Conservation (phyloP, 2,797 vertebrate genomes). For the Pseudopleuronectes americanus region DNA sequence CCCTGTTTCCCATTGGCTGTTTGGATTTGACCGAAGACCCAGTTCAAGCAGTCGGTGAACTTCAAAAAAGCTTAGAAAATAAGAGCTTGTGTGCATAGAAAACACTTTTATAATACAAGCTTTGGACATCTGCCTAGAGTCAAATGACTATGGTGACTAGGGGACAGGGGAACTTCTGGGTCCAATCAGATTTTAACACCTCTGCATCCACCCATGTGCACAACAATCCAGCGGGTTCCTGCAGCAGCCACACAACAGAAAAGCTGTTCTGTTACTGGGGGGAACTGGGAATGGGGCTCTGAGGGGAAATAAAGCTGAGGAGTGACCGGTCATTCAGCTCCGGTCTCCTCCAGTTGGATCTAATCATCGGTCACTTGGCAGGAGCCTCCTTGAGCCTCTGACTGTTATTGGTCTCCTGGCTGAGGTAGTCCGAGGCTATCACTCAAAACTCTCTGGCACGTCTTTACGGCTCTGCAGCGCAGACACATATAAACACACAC, state of each 20-base stretch:
- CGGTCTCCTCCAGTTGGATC: slow-evolving; percentile 64
- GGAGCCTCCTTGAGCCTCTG: slow-evolving; percentile 62
- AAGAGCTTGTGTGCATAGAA: too few species aligned
- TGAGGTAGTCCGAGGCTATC: slow-evolving; percentile 53
- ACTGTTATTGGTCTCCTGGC: slow-evolving; percentile 71
- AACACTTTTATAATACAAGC: too few species aligned
- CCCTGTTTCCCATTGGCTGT: not conserved
- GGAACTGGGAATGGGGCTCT: slow-evolving; percentile 52
- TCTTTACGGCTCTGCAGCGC: slow-evolving; percentile 50
- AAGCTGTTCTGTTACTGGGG: slow-evolving; percentile 41
- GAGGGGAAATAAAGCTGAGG: slow-evolving; percentile 62
- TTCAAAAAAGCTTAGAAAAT: not conserved
- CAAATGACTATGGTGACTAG: not conserved
- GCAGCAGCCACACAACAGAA: slow-evolving; percentile 33
- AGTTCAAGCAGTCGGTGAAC: not conserved
- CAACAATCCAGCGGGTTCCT: slow-evolving; percentile 39
- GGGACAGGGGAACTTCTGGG: slow-evolving; percentile 7
- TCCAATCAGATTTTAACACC: not conserved
- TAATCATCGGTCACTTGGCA: slow-evolving; percentile 76
- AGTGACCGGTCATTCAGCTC: slow-evolving; percentile 53
- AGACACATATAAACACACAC: slow-evolving; percentile 6
- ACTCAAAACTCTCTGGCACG: slow-evolving; percentile 65
- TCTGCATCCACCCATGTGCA: not conserved
- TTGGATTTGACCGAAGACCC: not conserved
- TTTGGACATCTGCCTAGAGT: not conserved